These are phyloP conservation scores for Limnephilus lunatus DNA, from an alignment of 2,888 invertebrate genomes.

Conservation along the genomic window DNA sequence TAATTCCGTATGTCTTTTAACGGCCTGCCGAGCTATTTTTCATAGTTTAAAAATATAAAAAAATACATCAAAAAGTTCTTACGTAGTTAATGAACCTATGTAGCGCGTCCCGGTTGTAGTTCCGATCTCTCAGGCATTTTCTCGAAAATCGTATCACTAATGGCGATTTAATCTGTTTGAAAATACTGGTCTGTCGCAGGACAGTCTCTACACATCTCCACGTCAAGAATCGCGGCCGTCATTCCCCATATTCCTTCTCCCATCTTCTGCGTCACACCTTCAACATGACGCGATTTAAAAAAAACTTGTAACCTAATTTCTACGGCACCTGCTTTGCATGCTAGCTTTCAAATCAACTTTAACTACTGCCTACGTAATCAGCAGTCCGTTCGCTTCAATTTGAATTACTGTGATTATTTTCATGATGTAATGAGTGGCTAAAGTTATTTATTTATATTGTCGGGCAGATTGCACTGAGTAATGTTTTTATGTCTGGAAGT, in stretches of 20 bases:
- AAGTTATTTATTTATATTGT: neutral
- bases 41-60: neutral
- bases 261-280: neutral
- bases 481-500: neutral
- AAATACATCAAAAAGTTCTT: neutral
- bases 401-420: neutral
- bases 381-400: neutral
- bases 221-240: neutral
- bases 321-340: neutral
- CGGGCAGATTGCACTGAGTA: neutral
- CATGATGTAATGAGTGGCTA: neutral
- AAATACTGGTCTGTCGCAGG: neutral
- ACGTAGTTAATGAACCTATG: neutral
- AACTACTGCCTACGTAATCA: neutral
- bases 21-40: neutral
- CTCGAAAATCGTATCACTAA: neutral
- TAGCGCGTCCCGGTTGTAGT: neutral
- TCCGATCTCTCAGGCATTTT: neutral
- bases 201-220: neutral
- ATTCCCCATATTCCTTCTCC: neutral
- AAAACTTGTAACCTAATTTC: neutral
- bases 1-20: neutral
- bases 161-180: neutral
- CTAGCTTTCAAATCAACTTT: neutral
- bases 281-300: conserved; percentile 12